Conservation (phyloP, 2,888 invertebrate species). For the Euproctis similis region DNA sequence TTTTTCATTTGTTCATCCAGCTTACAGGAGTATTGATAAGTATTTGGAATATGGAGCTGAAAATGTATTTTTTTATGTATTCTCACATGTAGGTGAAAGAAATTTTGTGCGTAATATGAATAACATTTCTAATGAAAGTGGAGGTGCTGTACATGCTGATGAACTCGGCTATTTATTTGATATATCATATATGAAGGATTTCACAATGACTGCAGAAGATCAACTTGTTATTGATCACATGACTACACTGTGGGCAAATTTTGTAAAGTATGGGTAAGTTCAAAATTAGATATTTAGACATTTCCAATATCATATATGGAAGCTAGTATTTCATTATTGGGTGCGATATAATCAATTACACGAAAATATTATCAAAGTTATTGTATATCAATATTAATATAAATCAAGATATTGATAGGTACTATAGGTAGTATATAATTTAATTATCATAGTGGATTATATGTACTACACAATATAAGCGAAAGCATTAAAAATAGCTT, state of each 20-base stretch:
- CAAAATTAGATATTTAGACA: too few relatives aligned
- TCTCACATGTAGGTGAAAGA: constrained; percentile 31
- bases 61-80: constrained; percentile 29
- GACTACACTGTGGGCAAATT: constrained; percentile 33
- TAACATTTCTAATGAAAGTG: constrained; percentile 16
- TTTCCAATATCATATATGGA: too few relatives aligned
- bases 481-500: too few relatives aligned
- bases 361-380: too few relatives aligned
- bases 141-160: constrained; percentile 33
- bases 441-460: too few relatives aligned
- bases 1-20: constrained; percentile 25
- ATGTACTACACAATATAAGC: too few relatives aligned
- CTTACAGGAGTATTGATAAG: constrained; percentile 21
- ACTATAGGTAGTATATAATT: too few relatives aligned
- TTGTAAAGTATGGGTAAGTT: constrained; percentile 32
- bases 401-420: too few relatives aligned
- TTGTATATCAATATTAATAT: too few relatives aligned
- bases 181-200: constrained; percentile 12
- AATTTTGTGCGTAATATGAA: constrained; percentile 18
- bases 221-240: constrained; percentile 27
- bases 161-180: constrained; percentile 38
- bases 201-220: constrained; percentile 19
- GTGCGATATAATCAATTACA: too few relatives aligned
- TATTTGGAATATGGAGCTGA: constrained; percentile 20
- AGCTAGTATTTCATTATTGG: too few relatives aligned